phyloP scores from a whole-genome alignment of 2,888 invertebrate species.

The Oxytorus armatus region DNA sequence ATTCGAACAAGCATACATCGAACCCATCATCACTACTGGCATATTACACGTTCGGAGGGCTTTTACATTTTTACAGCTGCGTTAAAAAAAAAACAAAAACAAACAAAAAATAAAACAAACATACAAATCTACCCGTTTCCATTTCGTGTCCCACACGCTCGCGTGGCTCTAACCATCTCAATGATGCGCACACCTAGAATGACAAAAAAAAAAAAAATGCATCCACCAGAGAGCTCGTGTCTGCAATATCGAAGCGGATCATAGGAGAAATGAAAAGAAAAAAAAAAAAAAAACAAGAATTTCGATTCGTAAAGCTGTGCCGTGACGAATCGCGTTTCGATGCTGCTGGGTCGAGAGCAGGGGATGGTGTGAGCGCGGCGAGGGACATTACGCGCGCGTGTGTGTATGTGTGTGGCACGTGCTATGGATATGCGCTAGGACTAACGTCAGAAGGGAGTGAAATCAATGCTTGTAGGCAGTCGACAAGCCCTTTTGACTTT shows the following conservation, averaged over 20 bases:
- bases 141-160: not conserved
- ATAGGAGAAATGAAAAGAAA: constrained; percentile 13
- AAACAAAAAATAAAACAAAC: not conserved
- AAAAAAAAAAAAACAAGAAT: constrained; percentile 7
- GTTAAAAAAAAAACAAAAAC: not conserved
- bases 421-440: constrained; percentile 16
- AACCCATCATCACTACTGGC: not conserved
- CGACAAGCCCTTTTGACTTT: too few relatives aligned
- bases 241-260: constrained; percentile 8
- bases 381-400: constrained; percentile 38
- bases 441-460: too few relatives aligned
- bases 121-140: not conserved
- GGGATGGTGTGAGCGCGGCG: not conserved
- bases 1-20: not conserved
- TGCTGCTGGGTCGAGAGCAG: constrained; percentile 29
- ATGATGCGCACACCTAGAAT: not conserved
- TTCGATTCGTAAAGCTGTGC: constrained; percentile 54
- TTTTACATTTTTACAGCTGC: not conserved
- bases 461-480: too few relatives aligned
- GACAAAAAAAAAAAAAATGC: constrained; percentile 23
- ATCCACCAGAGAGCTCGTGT: not conserved
- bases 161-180: not conserved
- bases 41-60: not conserved
- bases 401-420: constrained; percentile 18
- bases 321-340: constrained; percentile 61